phyloP scores from a whole-genome alignment of 2,888 invertebrate species.

The Slavum lentiscoides region DNA sequence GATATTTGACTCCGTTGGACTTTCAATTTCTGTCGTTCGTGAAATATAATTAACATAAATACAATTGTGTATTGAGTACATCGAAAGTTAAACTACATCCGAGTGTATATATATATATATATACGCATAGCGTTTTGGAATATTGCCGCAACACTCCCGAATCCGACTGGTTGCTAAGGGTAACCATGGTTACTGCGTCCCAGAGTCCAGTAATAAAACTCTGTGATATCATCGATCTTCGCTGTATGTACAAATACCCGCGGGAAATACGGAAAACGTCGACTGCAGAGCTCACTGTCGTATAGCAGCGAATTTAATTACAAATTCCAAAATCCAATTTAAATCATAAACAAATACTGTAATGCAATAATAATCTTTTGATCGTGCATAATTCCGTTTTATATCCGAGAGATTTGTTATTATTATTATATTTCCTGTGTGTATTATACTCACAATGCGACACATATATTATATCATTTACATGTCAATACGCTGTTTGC shows the following conservation, averaged over 20 bases:
- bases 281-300: background rate
- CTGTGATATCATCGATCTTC: conserved; percentile 37
- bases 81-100: background rate
- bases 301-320: conserved; percentile 2
- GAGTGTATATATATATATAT: background rate
- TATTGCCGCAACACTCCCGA: background rate
- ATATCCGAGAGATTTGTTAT: background rate
- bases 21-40: too few relatives aligned
- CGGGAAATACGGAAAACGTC: conserved; percentile 10
- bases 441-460: too few relatives aligned
- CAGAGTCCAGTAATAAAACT: conserved; percentile 34
- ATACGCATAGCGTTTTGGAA: background rate
- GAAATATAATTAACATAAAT: background rate
- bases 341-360: conserved; percentile 10
- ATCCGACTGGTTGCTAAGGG: conserved; percentile 35
- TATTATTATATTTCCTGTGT: background rate
- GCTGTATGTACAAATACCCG: conserved; percentile 14
- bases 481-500: too few relatives aligned
- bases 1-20: too few relatives aligned
- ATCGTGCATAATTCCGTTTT: background rate
- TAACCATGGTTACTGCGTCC: conserved; percentile 39
- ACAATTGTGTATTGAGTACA: background rate
- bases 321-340: conserved; percentile 13
- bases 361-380: background rate
- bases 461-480: too few relatives aligned